Percentiles rank a stretch among this genome's conserved stretches.
Evolutionary conservation across 2,113 vertebrate genomes (phyloP).

Genomic region (Neotragus pygmaeus): DNA sequence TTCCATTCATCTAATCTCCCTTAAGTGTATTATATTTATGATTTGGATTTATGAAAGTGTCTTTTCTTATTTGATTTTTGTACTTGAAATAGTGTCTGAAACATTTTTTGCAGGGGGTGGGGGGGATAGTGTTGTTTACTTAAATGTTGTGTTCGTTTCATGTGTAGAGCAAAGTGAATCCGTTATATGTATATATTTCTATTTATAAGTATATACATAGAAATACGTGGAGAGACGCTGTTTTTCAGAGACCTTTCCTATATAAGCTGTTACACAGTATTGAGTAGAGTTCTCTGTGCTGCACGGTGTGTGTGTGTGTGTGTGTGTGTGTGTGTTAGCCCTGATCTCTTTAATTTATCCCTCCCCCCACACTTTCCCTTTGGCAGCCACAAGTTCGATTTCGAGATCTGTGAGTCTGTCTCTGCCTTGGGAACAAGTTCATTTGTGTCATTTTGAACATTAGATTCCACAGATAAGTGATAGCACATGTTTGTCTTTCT

Average conservation of each 20-base stretch:
- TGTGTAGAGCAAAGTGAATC: neutral
- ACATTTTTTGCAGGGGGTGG: rapidly evolving
- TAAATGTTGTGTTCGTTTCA: neutral
- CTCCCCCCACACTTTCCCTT: neutral
- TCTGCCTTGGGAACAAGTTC: neutral
- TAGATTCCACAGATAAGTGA: neutral
- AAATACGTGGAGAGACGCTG: neutral
- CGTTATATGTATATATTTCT: neutral
- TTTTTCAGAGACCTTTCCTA: neutral
- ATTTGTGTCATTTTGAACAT: neutral
- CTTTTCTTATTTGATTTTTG: neutral
- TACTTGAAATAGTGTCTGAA: neutral
- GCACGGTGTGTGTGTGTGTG: neutral
- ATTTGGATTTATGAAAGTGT: neutral
- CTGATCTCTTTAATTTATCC: neutral
- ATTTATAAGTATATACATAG: neutral
- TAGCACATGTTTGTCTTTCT: rapidly evolving
- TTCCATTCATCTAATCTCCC: neutral
- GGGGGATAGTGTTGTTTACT: neutral
- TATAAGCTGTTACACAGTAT: no score
- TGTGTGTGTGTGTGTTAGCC: neutral
- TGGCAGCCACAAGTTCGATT: neutral
- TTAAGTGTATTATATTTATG: neutral
- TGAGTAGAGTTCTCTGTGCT: neutral
- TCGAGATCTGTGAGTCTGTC: neutral